phyloP scores from a whole-genome alignment of 2,888 invertebrate species.

The Parasteatoda lunata region DNA sequence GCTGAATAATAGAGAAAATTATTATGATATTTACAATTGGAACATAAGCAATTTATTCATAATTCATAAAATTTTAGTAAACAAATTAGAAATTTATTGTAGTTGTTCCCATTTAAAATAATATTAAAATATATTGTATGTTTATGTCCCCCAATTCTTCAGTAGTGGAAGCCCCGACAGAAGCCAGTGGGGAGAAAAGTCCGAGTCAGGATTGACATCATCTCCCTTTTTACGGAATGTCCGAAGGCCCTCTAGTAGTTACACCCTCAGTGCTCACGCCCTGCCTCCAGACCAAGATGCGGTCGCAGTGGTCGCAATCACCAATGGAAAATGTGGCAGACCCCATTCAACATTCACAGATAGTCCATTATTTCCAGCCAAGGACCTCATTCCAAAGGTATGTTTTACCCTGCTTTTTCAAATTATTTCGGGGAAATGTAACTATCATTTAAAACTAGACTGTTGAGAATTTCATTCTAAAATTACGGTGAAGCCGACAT shows the following conservation, averaged over 20 bases:
- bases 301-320: background rate
- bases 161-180: constrained; percentile 57
- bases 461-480: no score
- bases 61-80: no score
- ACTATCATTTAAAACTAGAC: no score
- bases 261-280: constrained; percentile 50
- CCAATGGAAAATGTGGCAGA: background rate
- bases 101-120: no score
- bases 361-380: constrained; percentile 44
- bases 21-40: no score
- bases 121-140: no score
- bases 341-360: constrained; percentile 63
- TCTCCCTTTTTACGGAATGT: constrained; percentile 34
- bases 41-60: no score
- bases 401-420: background rate
- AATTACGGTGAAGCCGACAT: no score
- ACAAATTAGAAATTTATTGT: no score
- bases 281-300: constrained; percentile 21
- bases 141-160: background rate
- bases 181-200: constrained; percentile 39
- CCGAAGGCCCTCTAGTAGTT: constrained; percentile 56
- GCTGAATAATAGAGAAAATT: no score
- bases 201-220: background rate
- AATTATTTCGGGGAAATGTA: no score
- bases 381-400: constrained; percentile 51